phyloP scores from a whole-genome alignment of 2,113 vertebrate species.

The Aspiorhynchus laticeps region DNA sequence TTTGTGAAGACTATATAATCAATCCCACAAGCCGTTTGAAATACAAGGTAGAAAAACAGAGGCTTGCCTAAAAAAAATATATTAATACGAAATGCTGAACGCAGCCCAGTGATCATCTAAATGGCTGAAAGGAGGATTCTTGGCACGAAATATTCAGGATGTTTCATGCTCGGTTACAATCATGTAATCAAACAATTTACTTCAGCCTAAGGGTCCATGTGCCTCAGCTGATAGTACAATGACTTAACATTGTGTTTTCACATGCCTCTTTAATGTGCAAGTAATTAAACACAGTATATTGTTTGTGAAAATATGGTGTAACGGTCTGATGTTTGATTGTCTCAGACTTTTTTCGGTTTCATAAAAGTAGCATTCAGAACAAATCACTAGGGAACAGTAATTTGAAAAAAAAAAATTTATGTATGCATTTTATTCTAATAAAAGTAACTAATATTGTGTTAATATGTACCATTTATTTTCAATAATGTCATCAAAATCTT shows the following conservation, averaged over 20 bases:
- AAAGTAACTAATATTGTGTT: no score
- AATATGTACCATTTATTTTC: not conserved
- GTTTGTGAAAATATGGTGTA: not conserved
- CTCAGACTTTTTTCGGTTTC: not conserved
- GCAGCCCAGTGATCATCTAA: slow-evolving; percentile 14
- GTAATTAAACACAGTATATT: not conserved
- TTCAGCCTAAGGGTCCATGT: not conserved
- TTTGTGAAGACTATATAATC: slow-evolving; percentile 48
- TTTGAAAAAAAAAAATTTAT: no score
- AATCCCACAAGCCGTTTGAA: slow-evolving; percentile 40
- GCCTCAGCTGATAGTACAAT: slow-evolving; percentile 6
- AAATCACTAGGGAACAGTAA: not conserved
- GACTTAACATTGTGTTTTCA: not conserved
- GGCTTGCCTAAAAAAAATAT: not conserved
- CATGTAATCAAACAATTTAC: slow-evolving; percentile 24
- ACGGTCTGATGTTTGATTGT: not conserved
- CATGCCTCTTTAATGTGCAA: not conserved
- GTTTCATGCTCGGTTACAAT: slow-evolving; percentile 23
- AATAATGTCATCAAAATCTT: not conserved
- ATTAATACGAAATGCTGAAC: slow-evolving; percentile 25
- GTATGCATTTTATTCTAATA: no score
- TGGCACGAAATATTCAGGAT: not conserved
- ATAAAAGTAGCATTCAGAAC: not conserved
- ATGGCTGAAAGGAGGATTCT: slow-evolving; percentile 17
- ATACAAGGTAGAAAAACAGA: slow-evolving; percentile 5